Conservation (phyloP, 2,113 vertebrate species). For the Cercocebus atys region DNA sequence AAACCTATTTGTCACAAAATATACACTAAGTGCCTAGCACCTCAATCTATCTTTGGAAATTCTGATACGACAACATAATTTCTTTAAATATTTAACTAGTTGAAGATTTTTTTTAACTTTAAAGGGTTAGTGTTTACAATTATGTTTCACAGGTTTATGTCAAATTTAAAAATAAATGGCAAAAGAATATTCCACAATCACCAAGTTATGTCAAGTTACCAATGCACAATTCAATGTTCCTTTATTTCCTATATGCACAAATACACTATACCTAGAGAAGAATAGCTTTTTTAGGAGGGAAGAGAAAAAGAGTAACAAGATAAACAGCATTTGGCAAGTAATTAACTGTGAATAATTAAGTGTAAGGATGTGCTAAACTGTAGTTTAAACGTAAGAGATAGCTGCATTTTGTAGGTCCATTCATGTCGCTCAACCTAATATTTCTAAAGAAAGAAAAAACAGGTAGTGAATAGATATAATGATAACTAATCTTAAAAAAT, state of each 20-base stretch:
- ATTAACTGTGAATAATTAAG: neutral
- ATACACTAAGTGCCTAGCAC: neutral
- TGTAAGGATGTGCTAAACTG: neutral
- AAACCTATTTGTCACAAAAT: constrained; percentile 16
- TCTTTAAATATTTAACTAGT: constrained; percentile 43
- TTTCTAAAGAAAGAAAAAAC: neutral
- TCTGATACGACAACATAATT: neutral
- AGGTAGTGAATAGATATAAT: neutral
- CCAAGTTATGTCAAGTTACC: constrained; percentile 32
- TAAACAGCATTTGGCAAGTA: neutral
- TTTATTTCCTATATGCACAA: constrained; percentile 29
- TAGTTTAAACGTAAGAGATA: neutral
- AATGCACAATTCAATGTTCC: constrained; percentile 35
- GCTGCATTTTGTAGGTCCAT: neutral
- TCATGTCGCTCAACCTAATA: constrained; percentile 33
- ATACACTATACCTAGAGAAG: neutral
- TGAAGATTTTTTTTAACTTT: neutral
- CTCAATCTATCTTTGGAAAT: neutral
- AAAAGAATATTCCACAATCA: constrained; percentile 27
- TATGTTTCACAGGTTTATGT: neutral
- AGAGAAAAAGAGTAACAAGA: constrained; percentile 24
- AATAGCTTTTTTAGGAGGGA: neutral
- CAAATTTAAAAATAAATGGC: constrained; percentile 11
- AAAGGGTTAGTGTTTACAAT: neutral
- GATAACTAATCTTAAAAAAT: constrained; percentile 22